These are phyloP conservation scores for Gymnoscopelus braueri DNA, from an alignment of 2,797 vertebrate species.

Conservation along the genomic window DNA sequence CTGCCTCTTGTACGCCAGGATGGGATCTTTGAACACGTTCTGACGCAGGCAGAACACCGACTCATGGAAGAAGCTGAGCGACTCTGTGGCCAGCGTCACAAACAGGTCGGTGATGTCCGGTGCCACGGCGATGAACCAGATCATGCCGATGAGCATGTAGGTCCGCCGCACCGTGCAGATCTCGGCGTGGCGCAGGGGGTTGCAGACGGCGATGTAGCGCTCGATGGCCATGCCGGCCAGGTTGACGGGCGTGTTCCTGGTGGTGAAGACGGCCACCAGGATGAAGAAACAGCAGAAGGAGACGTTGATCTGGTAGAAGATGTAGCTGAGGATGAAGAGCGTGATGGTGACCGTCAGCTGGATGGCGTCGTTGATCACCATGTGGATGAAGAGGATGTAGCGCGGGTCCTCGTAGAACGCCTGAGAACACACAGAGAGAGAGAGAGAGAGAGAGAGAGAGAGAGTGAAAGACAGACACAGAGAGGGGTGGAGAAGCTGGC, in stretches of 20 bases:
- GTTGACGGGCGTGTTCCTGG: constrained; percentile 77
- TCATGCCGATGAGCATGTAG: constrained; percentile 62
- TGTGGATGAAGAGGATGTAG: constrained; percentile 84
- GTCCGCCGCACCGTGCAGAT: constrained; percentile 77
- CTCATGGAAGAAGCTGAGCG: constrained; percentile 73
- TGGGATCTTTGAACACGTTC: constrained; percentile 75
- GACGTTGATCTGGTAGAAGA: constrained; percentile 73
- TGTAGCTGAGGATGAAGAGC: constrained; percentile 78
- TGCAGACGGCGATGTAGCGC: constrained; percentile 78
- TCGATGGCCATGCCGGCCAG: constrained; percentile 82
- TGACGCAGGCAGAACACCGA: constrained; percentile 72
- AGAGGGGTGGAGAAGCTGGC: too few relatives aligned
- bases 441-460: neutral
- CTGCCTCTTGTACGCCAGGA: constrained; percentile 64
- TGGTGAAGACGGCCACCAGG: constrained; percentile 79
- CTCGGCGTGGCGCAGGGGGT: constrained; percentile 71
- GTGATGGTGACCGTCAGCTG: constrained; percentile 74
- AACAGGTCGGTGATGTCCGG: constrained; percentile 79
- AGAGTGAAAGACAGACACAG: neutral
- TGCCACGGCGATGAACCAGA: constrained; percentile 74
- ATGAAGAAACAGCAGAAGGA: constrained; percentile 78
- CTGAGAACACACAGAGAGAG: constrained; percentile 20
- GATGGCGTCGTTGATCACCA: constrained; percentile 79
- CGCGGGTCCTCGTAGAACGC: constrained; percentile 78
- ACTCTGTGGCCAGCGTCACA: constrained; percentile 68